phyloP scores from a whole-genome alignment of 2,113 vertebrate species.

The Tamias sibiricus region DNA sequence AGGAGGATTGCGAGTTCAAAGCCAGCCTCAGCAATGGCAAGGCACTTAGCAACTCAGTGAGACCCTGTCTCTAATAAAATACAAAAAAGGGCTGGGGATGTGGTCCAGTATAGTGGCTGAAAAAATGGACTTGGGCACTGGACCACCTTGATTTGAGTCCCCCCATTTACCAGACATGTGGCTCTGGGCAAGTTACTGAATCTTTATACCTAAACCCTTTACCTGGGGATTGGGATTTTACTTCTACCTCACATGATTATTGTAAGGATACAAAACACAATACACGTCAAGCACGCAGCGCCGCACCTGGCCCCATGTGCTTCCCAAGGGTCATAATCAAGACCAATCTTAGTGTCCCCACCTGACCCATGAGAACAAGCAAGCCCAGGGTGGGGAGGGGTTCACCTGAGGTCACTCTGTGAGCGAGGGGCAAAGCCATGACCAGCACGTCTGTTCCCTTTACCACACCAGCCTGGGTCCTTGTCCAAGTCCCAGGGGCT shows the following conservation, averaged over 20 bases:
- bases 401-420: not conserved
- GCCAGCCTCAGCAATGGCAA: no score
- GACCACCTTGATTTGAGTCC: not conserved
- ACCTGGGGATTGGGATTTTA: not conserved
- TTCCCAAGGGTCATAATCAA: not conserved
- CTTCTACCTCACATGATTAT: not conserved
- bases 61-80: no score
- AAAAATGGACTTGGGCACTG: not conserved
- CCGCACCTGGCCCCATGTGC: fast-evolving
- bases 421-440: not conserved
- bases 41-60: no score
- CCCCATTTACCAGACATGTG: not conserved
- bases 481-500: not conserved
- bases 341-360: not conserved
- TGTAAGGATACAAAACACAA: not conserved
- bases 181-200: not conserved
- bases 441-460: not conserved
- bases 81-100: no score
- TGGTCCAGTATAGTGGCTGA: not conserved
- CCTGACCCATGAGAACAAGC: not conserved
- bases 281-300: no score
- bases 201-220: not conserved
- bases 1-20: no score
- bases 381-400: not conserved
- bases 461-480: not conserved